Base-by-base conservation (phyloP, 92 coral and sea anemone species). In the Epizoanthus rinbou region DNA sequence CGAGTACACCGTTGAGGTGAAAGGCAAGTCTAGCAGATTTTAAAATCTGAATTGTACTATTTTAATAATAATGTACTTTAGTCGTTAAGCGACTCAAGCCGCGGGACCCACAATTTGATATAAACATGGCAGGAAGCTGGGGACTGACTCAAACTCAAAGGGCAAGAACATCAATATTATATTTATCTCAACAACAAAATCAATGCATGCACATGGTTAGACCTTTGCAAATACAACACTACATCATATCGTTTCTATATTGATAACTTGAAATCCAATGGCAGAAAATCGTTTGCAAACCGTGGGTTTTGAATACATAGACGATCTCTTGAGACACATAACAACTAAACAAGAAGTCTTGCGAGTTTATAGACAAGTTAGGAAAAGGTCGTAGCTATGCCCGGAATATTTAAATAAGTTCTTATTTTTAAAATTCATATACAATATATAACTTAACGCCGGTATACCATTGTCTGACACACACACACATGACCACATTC, bases 11-110 rank as follows among this genome's bases (percentile, higher is more conserved):
- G 8, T 50, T 3, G 73, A 67, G n/a, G 73, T 19, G 22, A 67
- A 19, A 33, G 4, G 10, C 31, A 35, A 19, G 19, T 33, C 9
- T 33, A 33, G 39, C 4, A 33, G 35, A 24, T n/a, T 41, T 67
- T 35, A 64, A 11, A 8, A 23, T 64, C 17, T 14, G 15, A 24
- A 62, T 39, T 63, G 35, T 21, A 60, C 45, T 63, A 43, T 11
- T 78, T 41, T 43, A 37, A 78, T 62, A 37, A 78, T 62, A 53
- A 57, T 78, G 71, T 78, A 41, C 25, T 78, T 37, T 39, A 60
- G 64, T 33, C 43, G 3, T 37, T 62, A 41, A 69, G 63, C 71
- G 23, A 17, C 57, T 60, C 43, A 37, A 16, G 71, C 43, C 62
- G 43, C 41, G 63, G 41, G 31, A 47, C 58, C n/a, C 54, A 50